Conservation (phyloP, 2,797 vertebrate genomes). For the Pangasius larnaudii region DNA sequence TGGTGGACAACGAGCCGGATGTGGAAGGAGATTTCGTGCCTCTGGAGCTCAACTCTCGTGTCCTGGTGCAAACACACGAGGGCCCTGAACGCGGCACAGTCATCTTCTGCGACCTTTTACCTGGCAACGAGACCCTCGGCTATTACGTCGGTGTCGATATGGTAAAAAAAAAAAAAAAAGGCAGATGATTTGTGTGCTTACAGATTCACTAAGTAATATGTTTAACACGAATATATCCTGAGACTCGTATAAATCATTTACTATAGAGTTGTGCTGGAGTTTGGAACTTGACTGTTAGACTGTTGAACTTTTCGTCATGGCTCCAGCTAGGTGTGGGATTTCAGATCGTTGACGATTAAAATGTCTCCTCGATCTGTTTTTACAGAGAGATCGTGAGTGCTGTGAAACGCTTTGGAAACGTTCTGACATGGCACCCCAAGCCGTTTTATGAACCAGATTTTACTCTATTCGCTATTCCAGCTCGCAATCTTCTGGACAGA, state of each 20-base stretch:
- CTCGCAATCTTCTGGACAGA: background rate
- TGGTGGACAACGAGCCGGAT: slow-evolving; percentile 83
- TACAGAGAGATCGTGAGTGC: background rate
- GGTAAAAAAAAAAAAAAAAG: slow-evolving; percentile 71
- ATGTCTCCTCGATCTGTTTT: background rate
- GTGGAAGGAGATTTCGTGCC: slow-evolving; percentile 79
- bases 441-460: too few species aligned
- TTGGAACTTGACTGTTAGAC: background rate
- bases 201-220: too few species aligned
- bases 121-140: slow-evolving; percentile 93
- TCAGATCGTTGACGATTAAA: background rate
- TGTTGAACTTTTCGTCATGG: background rate
- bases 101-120: slow-evolving; percentile 96
- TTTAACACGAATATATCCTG: too few species aligned
- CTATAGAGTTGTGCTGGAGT: background rate
- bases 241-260: background rate
- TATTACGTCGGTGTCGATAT: slow-evolving; percentile 98
- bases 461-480: too few species aligned
- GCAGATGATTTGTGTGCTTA: too few species aligned
- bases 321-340: background rate
- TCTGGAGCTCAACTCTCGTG: slow-evolving; percentile 94
- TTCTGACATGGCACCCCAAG: too few species aligned
- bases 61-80: slow-evolving; percentile 92
- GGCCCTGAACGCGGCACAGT: slow-evolving; percentile 93
- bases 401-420: background rate